These are phyloP conservation scores for Drosophila busckii DNA, from an alignment of 1,140 invertebrate genomes.

Conservation along the genomic window DNA sequence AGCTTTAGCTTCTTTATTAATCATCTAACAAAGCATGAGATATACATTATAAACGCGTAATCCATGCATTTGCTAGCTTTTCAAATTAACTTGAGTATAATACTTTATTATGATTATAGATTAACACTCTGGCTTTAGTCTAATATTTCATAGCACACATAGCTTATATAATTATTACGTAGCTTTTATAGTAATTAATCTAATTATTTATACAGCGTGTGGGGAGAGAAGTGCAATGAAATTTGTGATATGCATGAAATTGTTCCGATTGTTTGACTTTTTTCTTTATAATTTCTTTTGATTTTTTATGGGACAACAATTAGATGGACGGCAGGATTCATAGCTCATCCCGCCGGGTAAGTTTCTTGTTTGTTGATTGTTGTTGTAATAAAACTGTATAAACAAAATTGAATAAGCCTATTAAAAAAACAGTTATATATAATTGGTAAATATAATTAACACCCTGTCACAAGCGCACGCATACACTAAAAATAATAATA, in stretches of 20 bases:
- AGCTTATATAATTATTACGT: no score
- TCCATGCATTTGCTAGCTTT: no score
- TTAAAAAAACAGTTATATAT: conserved; percentile 5
- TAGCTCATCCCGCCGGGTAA: conserved; percentile 79
- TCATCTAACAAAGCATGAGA: no score
- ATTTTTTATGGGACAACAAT: conserved; percentile 79
- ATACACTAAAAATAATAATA: conserved; percentile 2
- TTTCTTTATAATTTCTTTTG: conserved; percentile 79
- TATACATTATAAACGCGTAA: no score
- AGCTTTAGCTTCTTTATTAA: no score
- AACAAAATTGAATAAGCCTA: no score
- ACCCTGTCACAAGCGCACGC: conserved; percentile 14
- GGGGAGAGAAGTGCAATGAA: conserved; percentile 20
- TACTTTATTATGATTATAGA: no score
- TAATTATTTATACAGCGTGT: no score
- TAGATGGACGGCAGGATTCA: conserved; percentile 79
- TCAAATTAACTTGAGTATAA: no score
- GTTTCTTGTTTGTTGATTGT: conserved; percentile 74
- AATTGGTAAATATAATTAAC: conserved; percentile 19
- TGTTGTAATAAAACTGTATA: conserved; percentile 36
- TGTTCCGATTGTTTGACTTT: conserved; percentile 69
- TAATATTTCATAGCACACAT: no score
- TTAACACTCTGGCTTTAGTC: no score
- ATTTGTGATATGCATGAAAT: conserved; percentile 66
- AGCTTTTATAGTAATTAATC: no score